phyloP scores from a whole-genome alignment of 2,888 invertebrate species.

The Mythimna ferrago region DNA sequence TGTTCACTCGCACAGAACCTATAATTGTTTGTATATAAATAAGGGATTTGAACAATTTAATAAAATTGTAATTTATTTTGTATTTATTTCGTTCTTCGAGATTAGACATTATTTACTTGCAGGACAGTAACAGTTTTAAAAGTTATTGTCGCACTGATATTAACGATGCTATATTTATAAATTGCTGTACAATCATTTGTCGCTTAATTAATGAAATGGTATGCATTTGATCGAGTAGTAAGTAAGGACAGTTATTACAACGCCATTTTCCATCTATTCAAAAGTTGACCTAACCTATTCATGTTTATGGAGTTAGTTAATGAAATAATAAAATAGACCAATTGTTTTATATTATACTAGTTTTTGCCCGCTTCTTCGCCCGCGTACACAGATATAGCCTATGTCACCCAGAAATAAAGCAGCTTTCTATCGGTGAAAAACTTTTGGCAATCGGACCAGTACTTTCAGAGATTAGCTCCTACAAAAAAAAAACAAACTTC shows the following conservation, averaged over 20 bases:
- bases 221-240: conserved; percentile 30
- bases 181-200: background rate
- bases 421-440: too few species aligned
- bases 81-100: background rate
- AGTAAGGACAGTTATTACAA: conserved; percentile 12
- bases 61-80: conserved; percentile 3
- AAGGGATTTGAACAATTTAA: conserved; percentile 15
- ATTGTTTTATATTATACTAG: background rate
- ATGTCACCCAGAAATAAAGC: too few species aligned
- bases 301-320: background rate
- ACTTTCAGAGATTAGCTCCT: too few species aligned
- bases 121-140: background rate
- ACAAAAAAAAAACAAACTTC: too few species aligned
- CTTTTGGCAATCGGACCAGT: too few species aligned
- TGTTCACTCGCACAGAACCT: conserved; percentile 28
- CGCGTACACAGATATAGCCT: too few species aligned
- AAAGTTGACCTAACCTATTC: background rate
- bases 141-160: background rate
- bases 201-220: conserved; percentile 14
- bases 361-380: too few species aligned
- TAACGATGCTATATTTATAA: background rate
- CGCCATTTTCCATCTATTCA: background rate
- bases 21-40: conserved; percentile 21
- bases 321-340: background rate
- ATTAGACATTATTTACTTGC: conserved; percentile 4